Evolutionary conservation across 2,797 vertebrate genomes (phyloP).

Genomic region (Malurus leucopterus): DNA sequence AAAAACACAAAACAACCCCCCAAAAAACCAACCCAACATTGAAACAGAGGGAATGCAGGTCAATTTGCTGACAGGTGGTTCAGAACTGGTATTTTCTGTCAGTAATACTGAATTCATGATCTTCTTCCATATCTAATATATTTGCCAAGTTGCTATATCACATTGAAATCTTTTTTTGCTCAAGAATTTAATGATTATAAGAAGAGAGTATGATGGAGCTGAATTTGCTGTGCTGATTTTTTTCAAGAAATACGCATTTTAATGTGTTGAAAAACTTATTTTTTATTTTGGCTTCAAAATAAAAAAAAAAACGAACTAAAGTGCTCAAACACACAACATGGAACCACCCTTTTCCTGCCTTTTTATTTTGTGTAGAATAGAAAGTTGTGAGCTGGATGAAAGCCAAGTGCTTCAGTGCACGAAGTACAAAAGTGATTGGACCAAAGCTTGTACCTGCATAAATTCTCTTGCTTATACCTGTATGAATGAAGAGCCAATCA

Average conservation of each 20-base stretch:
- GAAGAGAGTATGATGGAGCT: neutral
- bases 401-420: neutral
- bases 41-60: neutral
- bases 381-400: neutral
- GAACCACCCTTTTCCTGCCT: conserved; percentile 46
- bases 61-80: neutral
- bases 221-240: neutral
- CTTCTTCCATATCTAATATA: neutral
- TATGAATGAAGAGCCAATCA: neutral
- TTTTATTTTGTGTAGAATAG: conserved; percentile 1
- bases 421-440: neutral
- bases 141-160: neutral
- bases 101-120: neutral
- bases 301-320: neutral
- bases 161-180: neutral
- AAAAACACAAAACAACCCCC: neutral
- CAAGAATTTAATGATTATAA: neutral
- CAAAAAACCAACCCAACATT: neutral
- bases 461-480: neutral
- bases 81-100: neutral
- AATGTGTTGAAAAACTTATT: neutral
- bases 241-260: neutral
- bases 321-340: neutral
- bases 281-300: neutral
- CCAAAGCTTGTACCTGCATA: neutral